Evolutionary conservation across 2,888 invertebrate genomes (phyloP).

Genomic region (Dusona sp.): DNA sequence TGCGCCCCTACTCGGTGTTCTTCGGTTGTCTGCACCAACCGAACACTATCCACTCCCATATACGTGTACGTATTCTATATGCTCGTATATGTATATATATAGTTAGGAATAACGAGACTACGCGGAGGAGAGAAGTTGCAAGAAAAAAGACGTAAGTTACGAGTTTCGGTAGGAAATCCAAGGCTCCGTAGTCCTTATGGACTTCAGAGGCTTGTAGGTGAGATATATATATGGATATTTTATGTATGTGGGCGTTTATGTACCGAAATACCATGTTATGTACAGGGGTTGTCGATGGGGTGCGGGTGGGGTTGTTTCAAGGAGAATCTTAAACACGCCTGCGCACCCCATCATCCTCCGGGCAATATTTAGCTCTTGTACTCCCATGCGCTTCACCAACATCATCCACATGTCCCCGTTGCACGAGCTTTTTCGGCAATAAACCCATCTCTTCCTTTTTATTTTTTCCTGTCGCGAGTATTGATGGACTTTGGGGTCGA

Average conservation of each 20-base stretch:
- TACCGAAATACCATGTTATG: neutral
- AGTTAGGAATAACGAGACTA: neutral
- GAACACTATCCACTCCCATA: conserved; percentile 34
- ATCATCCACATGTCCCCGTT: conserved; percentile 37
- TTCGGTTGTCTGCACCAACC: conserved; percentile 66
- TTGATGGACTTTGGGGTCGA: conserved; percentile 9
- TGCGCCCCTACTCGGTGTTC: conserved; percentile 63
- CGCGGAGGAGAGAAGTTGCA: neutral
- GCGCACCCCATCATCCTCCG: conserved; percentile 48
- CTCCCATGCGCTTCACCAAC: conserved; percentile 27
- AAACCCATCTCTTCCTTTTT: conserved; percentile 30
- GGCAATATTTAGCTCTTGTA: conserved; percentile 32
- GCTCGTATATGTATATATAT: neutral
- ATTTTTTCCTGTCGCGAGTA: neutral
- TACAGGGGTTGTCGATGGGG: conserved; percentile 51
- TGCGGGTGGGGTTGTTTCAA: conserved; percentile 50
- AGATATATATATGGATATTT: neutral
- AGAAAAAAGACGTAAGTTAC: neutral
- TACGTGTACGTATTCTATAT: neutral
- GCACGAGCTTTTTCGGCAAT: conserved; percentile 28
- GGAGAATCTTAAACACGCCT: conserved; percentile 48
- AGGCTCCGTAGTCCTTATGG: neutral
- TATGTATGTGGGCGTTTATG: conserved; percentile 15
- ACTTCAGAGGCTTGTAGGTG: neutral
- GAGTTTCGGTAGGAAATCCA: neutral